Evolutionary conservation across 2,888 invertebrate species (phyloP).

Genomic region (Catocala sponsa): DNA sequence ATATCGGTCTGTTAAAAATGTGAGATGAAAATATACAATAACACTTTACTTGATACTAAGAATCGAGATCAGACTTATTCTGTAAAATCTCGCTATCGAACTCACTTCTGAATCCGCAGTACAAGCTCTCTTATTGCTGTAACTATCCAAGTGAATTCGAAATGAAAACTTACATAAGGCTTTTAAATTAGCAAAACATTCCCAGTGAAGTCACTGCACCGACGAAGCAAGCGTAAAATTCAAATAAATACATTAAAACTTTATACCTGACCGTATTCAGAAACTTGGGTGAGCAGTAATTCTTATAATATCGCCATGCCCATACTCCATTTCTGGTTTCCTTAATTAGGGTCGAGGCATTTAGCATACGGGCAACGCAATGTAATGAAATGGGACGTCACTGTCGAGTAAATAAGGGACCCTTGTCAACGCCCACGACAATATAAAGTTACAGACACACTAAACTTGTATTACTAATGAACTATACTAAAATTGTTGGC

Average conservation of each 20-base stretch:
- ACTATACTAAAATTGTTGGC: constrained; percentile 33
- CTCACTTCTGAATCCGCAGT: too few species aligned
- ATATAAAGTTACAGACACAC: constrained; percentile 43
- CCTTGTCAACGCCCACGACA: constrained; percentile 56
- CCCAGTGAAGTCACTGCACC: too few species aligned
- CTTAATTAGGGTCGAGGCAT: constrained; percentile 61
- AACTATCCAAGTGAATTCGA: too few species aligned
- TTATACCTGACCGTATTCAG: neutral
- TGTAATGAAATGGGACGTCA: constrained; percentile 57
- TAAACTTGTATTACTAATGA: constrained; percentile 40
- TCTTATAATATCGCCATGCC: constrained; percentile 37
- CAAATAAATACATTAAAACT: neutral
- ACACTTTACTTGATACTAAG: too few species aligned
- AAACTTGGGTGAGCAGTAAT: neutral
- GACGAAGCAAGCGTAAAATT: neutral
- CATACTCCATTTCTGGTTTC: constrained; percentile 50
- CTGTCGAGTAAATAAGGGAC: constrained; percentile 59
- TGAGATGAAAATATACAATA: too few species aligned
- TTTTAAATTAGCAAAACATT: too few species aligned
- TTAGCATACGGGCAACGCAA: constrained; percentile 48
- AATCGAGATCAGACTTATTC: too few species aligned
- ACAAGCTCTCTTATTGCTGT: too few species aligned
- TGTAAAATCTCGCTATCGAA: too few species aligned
- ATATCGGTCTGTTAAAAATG: too few species aligned
- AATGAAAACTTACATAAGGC: too few species aligned